Base-by-base conservation (phyloP, 1,140 invertebrate species). In the Choristoneura fumiferana region DNA sequence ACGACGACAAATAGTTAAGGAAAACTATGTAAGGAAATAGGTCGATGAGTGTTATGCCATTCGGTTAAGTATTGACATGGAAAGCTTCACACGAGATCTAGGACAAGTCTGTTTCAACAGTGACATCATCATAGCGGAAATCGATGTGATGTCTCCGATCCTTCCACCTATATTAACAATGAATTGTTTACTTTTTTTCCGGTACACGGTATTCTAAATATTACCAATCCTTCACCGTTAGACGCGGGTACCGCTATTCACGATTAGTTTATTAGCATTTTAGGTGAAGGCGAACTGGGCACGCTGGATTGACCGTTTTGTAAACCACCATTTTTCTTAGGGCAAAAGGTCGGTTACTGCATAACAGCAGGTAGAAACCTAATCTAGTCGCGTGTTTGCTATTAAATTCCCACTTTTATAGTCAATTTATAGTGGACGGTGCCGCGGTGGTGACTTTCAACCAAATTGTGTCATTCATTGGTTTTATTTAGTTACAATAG, bases 141-240 rank as follows among this genome's bases (percentile, higher is more conserved):
- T 29, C 22, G 2, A 29, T 29, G 22, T 2, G 22, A 29, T 29
- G 22, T 29, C n/a, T n/a, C n/a, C 6, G 22, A 29, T 29, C 2
- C 22, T 29, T 29, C 6, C 22, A 29, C 2, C 22, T 3, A 29
- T 29, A 2, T n/a, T n/a, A n/a, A n/a, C 22, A 29, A 29, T 3
- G 22, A 29, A n/a, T n/a, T 6, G 22, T 29, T 29, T 2, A 29
- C 22, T 29, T 29, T 29, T 29, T 29, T 6, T 29, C n/a, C n/a
- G n/a, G 22, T 29, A 6, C 22, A 29, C 6, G 10, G 8, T 45
- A 12, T 10, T 10, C 35, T 18, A 18, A 40, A 45, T 17, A 45
- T 45, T 22, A 45, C 40, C 15, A 45, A 45, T 45, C 40, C 40
- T 45, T 45, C 40, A 45, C 40, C 40, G 40, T 45, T 45, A 45